Base-by-base conservation (phyloP, 2,888 invertebrate species). In the Crioceris asparagi region DNA sequence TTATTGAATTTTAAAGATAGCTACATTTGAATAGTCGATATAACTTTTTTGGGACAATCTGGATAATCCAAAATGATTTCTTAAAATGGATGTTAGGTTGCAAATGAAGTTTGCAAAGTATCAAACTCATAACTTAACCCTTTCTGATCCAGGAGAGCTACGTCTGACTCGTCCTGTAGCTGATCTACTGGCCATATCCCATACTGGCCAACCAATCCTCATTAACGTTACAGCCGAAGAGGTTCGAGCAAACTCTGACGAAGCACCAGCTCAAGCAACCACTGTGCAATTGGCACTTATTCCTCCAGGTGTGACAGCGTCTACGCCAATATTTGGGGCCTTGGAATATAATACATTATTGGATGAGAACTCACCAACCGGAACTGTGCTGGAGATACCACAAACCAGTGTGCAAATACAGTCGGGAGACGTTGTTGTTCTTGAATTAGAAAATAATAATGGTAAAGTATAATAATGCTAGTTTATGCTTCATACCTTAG, bases 201-300 rank as follows among this genome's bases (percentile, higher is more conserved):
- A 83, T 55, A 77, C 81, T n/a, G 83, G 84, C 34, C 80, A 85
- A 38, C 88, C 90, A 2, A 81, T 90, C 38, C 70, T 87, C 32
- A 71, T 90, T 43, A 85, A 83, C 1, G 81, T 90, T 35, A 78
- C 87, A 33, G 90, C 90, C 3, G 87, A 88, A 61, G 90, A 90
- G 66, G 81, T 90, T 42, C 73, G 83, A 49, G 67, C 78, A 45
- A 74, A 74, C 39, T 71, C 79, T 45, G 38, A 52, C 39, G 59
- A 64, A 49, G 47, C 59, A 3, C 79, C 82, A 45, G 80, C 85
- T 15, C 82, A 83, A 72, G 82, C 85, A 16, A 77, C 83, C 1
- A 80, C 41, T 0, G 85, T 85, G 4, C 83, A 84, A 57, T 72
- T 91, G 38, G 90, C 88, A 8, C 76, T 91, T 49, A 78, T 88